phyloP scores from a whole-genome alignment of 2,888 invertebrate genomes.

The Drosophila anomalata region DNA sequence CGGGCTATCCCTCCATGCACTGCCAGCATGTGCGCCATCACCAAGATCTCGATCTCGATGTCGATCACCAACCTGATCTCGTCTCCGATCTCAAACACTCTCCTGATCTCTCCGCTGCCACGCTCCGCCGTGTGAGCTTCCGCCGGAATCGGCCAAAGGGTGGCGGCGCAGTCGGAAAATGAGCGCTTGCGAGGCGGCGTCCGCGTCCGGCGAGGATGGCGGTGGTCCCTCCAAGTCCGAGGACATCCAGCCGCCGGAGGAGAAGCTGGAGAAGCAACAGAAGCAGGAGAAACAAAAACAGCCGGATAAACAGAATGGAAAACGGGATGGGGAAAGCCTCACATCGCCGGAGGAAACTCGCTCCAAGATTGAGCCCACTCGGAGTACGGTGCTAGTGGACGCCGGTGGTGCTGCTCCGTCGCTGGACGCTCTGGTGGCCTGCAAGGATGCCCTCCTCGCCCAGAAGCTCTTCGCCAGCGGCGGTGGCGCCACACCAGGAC shows the following conservation, averaged over 20 bases:
- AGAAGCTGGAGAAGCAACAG: conserved; percentile 9
- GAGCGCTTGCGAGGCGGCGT: conserved; percentile 59
- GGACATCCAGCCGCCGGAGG: conserved; percentile 17
- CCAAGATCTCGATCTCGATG: conserved; percentile 10
- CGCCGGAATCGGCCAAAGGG: conserved; percentile 20
- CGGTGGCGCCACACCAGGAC: conserved; percentile 32
- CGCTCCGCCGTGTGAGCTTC: conserved; percentile 13
- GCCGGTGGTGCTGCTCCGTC: conserved; percentile 50
- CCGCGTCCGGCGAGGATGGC: conserved; percentile 33
- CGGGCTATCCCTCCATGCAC: conserved; percentile 52
- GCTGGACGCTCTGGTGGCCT: conserved; percentile 64
- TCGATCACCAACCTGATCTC: conserved; percentile 12
- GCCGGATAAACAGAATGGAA: conserved; percentile 9
- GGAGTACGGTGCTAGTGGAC: conserved; percentile 22
- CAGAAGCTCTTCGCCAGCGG: conserved; percentile 62
- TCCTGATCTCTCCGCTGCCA: background rate
- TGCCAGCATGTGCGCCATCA: conserved; percentile 57
- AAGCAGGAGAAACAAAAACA: conserved; percentile 6
- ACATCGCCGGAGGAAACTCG: background rate
- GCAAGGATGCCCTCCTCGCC: conserved; percentile 66
- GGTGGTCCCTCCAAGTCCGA: conserved; percentile 15
- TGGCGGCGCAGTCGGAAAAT: conserved; percentile 53
- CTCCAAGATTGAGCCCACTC: conserved; percentile 18
- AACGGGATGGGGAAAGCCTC: conserved; percentile 1
- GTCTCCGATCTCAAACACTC: conserved; percentile 15